Percentiles rank a stretch among this genome's conserved stretches.
These are phyloP conservation scores for Cenopis cana DNA, from an alignment of 2,888 invertebrate genomes.

Conservation along the genomic window DNA sequence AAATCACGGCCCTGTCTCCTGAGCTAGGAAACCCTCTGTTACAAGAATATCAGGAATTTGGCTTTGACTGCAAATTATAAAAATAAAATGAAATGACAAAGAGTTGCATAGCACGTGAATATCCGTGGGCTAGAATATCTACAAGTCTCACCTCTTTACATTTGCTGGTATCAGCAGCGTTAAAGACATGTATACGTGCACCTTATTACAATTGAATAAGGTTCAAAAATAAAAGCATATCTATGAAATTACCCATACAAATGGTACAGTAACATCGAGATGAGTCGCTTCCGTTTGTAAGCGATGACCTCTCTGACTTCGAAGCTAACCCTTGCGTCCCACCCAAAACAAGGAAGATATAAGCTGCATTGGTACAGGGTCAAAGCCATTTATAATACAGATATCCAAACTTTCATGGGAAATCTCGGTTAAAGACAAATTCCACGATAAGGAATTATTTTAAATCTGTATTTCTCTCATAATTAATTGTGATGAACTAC, in stretches of 20 bases:
- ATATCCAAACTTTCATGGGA: not conserved
- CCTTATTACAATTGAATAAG: not conserved
- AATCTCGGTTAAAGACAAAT: not conserved
- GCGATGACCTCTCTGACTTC: conserved; percentile 70
- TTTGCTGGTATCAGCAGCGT: not conserved
- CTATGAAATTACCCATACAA: not conserved
- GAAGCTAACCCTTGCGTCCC: conserved; percentile 41
- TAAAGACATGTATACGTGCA: not conserved
- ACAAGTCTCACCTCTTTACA: not conserved
- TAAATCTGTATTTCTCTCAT: not conserved
- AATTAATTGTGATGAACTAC: no score
- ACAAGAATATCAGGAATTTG: no score
- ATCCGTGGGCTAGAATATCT: not conserved
- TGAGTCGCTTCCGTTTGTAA: conserved; percentile 71
- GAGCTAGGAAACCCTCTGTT: no score
- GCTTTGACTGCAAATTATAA: no score
- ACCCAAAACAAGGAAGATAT: conserved; percentile 13
- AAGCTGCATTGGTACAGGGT: not conserved
- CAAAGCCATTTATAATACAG: conserved; percentile 1
- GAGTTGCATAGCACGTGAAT: not conserved
- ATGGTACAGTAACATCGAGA: conserved; percentile 54
- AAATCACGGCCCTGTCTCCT: no score
- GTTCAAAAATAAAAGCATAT: not conserved
- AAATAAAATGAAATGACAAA: no score
- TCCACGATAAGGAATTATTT: not conserved